Evolutionary conservation across 2,888 invertebrate species (phyloP).

Genomic region (Tyria jacobaeae): DNA sequence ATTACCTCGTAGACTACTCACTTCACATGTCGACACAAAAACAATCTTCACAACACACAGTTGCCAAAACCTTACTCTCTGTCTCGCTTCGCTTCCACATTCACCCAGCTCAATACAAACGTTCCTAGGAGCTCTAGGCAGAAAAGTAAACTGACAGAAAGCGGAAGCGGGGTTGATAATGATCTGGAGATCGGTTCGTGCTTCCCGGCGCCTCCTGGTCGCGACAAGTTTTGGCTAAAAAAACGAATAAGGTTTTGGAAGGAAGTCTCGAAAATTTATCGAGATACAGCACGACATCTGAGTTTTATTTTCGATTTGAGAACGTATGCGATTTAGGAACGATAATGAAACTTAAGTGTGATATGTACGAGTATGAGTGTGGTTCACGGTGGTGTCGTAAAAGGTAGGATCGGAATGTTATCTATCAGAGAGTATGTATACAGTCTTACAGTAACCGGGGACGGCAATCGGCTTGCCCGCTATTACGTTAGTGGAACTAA

Average conservation of each 20-base stretch:
- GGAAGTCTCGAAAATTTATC: conserved; percentile 8
- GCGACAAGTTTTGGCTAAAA: conserved; percentile 40
- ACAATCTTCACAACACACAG: neutral
- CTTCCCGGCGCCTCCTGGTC: conserved; percentile 40
- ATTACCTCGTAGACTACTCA: neutral
- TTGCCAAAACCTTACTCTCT: neutral
- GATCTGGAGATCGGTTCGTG: conserved; percentile 56
- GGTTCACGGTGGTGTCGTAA: too few relatives aligned
- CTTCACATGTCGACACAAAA: neutral
- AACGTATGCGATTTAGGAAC: neutral
- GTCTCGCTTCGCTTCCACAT: conserved; percentile 13
- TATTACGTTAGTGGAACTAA: too few relatives aligned
- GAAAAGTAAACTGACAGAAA: conserved; percentile 43
- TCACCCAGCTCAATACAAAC: conserved; percentile 10
- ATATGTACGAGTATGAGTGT: too few relatives aligned
- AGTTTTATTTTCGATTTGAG: conserved; percentile 9
- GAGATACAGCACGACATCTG: conserved; percentile 10
- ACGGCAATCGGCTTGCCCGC: too few relatives aligned
- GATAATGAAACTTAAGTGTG: too few relatives aligned
- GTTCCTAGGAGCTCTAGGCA: conserved; percentile 16
- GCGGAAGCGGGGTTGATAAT: conserved; percentile 60
- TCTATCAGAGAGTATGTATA: too few relatives aligned
- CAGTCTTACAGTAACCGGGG: too few relatives aligned
- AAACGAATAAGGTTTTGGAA: conserved; percentile 14
- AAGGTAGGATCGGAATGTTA: too few relatives aligned